These are phyloP conservation scores for Eristalis pertinax DNA, from an alignment of 2,888 invertebrate species.

Conservation along the genomic window DNA sequence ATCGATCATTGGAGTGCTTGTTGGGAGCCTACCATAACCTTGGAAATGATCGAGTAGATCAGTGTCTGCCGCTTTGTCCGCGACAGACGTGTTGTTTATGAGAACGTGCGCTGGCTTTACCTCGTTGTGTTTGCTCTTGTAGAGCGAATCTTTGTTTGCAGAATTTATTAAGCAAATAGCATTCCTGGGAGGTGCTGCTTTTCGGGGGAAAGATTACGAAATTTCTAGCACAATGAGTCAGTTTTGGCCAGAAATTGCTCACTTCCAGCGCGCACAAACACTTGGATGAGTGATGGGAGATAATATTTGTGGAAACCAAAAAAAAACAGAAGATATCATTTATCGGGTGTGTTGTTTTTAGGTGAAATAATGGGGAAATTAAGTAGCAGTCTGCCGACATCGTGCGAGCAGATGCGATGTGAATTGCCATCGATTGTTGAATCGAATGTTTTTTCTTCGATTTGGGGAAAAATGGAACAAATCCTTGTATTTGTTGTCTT, in stretches of 20 bases:
- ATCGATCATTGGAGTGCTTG: constrained; percentile 4
- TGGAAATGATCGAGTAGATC: constrained; percentile 35
- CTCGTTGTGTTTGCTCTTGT: neutral
- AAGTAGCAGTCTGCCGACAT: neutral
- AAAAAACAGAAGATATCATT: neutral
- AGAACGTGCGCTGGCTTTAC: no score
- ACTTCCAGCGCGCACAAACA: neutral
- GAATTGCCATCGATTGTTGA: no score
- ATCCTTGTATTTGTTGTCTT: no score
- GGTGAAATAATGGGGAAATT: neutral
- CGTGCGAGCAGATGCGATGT: neutral
- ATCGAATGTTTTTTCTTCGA: no score
- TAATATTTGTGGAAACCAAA: constrained; percentile 17
- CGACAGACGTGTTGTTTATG: no score
- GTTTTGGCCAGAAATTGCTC: constrained; percentile 12
- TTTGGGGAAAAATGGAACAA: no score
- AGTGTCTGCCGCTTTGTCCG: constrained; percentile 3
- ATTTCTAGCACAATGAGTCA: constrained; percentile 23
- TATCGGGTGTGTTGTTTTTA: neutral
- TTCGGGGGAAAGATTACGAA: constrained; percentile 22
- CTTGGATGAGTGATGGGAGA: constrained; percentile 7
- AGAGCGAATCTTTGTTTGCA: constrained; percentile 21
- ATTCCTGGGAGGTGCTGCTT: constrained; percentile 35
- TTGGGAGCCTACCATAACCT: constrained; percentile 19
- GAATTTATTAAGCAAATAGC: constrained; percentile 42